Conservation (phyloP, 1,140 invertebrate species). For the Gonatopus flavifemur region DNA sequence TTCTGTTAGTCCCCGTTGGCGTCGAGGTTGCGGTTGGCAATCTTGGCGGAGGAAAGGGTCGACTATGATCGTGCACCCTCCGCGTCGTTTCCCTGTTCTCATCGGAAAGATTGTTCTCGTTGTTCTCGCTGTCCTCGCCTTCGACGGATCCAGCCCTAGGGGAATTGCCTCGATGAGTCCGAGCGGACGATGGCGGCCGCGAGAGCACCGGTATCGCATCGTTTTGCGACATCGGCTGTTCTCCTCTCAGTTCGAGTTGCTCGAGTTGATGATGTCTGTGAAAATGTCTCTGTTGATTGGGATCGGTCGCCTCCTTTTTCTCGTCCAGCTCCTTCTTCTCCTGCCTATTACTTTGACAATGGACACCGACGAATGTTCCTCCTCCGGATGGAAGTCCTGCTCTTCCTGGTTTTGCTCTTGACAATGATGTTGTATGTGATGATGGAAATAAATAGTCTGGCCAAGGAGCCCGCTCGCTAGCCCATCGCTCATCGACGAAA, state of each 20-base stretch:
- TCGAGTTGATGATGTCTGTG: slow-evolving; percentile 29
- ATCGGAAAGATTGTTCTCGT: neutral
- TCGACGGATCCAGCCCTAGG: slow-evolving; percentile 5
- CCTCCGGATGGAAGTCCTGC: slow-evolving; percentile 8
- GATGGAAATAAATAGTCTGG: slow-evolving; percentile 29
- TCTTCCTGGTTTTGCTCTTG: slow-evolving; percentile 17
- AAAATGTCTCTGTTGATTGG: slow-evolving; percentile 13
- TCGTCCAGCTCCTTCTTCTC: slow-evolving; percentile 29
- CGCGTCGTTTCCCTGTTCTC: slow-evolving; percentile 8
- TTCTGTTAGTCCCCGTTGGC: slow-evolving; percentile 26
- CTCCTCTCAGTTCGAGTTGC: slow-evolving; percentile 41
- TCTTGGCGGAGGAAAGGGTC: slow-evolving; percentile 53
- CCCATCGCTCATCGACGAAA: slow-evolving; percentile 40
- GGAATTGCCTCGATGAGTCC: slow-evolving; percentile 42
- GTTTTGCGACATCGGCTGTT: slow-evolving; percentile 49
- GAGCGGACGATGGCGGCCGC: slow-evolving; percentile 53
- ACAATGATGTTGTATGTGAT: slow-evolving; percentile 17
- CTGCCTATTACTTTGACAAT: slow-evolving; percentile 25
- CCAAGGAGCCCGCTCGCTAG: slow-evolving; percentile 42
- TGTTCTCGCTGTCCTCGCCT: neutral
- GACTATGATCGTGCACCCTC: slow-evolving; percentile 45
- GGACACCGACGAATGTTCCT: slow-evolving; percentile 21
- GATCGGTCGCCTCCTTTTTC: slow-evolving; percentile 29
- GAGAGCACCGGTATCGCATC: slow-evolving; percentile 48
- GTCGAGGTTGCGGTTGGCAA: slow-evolving; percentile 39